phyloP scores from a whole-genome alignment of 2,797 vertebrate genomes.

The Epinephelus awoara region DNA sequence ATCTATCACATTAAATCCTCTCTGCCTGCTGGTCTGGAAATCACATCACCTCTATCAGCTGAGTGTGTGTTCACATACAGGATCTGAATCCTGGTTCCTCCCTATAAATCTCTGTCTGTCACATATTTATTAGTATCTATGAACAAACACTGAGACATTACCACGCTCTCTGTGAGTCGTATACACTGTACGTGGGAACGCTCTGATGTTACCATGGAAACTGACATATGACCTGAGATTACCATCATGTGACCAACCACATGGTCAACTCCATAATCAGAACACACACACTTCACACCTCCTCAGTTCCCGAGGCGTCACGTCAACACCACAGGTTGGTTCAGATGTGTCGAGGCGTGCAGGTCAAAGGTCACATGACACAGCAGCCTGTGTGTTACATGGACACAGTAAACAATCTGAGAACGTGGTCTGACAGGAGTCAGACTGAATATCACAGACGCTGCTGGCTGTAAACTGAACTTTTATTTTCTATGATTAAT shows the following conservation, averaged over 20 bases:
- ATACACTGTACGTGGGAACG: too few species aligned
- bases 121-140: conserved; percentile 5
- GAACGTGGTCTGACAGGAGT: too few species aligned
- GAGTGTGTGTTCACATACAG: too few species aligned
- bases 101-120: neutral
- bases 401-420: conserved; percentile 19
- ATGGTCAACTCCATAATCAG: neutral
- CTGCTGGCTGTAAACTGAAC: too few species aligned
- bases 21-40: neutral
- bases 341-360: neutral
- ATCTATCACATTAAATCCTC: neutral
- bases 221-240: neutral
- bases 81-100: too few species aligned
- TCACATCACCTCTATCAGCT: too few species aligned
- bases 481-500: too few species aligned
- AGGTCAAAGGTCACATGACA: conserved; percentile 20
- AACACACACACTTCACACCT: neutral
- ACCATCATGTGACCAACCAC: neutral
- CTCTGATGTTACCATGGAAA: conserved; percentile 2
- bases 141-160: neutral
- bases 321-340: neutral
- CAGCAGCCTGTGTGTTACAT: neutral
- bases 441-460: too few species aligned
- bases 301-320: too few species aligned
- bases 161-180: neutral